phyloP scores from a whole-genome alignment of 2,797 vertebrate species.

The Galagoides demidoff region DNA sequence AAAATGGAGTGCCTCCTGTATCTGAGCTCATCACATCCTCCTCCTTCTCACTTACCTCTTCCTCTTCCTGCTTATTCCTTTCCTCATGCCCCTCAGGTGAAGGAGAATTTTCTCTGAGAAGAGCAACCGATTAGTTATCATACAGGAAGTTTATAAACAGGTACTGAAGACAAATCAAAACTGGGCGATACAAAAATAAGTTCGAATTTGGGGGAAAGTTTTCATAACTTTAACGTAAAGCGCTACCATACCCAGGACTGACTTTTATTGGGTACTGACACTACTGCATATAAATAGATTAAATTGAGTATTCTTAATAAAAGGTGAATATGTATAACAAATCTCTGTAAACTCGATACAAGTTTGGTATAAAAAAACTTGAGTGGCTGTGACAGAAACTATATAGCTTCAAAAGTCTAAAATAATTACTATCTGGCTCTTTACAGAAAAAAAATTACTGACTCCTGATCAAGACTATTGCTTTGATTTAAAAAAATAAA shows the following conservation, averaged over 20 bases:
- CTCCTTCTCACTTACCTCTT: not conserved
- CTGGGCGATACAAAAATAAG: not conserved
- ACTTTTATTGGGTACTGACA: not conserved
- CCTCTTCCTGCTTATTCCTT: not conserved
- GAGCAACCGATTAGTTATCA: not conserved
- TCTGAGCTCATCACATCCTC: not conserved
- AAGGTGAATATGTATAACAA: not conserved
- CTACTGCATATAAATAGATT: not conserved
- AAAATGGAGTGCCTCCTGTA: not conserved
- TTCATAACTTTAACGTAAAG: not conserved
- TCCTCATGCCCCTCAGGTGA: not conserved
- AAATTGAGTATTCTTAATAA: not conserved
- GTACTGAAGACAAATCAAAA: not conserved
- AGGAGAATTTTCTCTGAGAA: not conserved
- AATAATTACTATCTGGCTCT: not conserved
- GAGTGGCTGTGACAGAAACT: not conserved
- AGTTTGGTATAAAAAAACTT: not conserved
- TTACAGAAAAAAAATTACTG: not conserved
- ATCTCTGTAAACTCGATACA: not conserved
- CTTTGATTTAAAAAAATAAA: conserved; percentile 8
- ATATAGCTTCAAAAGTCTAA: not conserved
- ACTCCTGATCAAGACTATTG: not conserved
- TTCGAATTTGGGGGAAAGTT: not conserved
- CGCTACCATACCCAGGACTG: not conserved
- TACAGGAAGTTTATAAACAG: not conserved